Evolutionary conservation across 2,113 vertebrate species (phyloP).

Genomic region (Eclectus roratus): DNA sequence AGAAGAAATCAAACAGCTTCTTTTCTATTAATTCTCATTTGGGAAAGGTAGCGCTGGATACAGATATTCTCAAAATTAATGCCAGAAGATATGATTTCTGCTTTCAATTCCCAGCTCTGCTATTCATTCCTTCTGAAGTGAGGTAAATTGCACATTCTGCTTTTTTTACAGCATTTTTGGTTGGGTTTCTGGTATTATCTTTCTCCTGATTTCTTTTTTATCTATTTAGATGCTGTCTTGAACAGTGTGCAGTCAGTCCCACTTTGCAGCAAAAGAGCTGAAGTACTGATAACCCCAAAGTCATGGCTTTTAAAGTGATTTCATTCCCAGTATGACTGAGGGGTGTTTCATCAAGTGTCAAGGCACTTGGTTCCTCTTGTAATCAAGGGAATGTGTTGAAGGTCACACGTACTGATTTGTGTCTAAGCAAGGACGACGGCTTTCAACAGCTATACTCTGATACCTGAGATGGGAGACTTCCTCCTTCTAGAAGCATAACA

Average conservation of each 20-base stretch:
- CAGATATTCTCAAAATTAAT: not conserved
- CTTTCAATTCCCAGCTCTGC: not conserved
- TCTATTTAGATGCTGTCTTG: not conserved
- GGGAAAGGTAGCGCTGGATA: not conserved
- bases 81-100: not conserved
- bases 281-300: not conserved
- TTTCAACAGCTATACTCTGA: not conserved
- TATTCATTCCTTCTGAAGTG: conserved; percentile 4
- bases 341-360: not conserved
- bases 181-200: not conserved
- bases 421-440: not conserved
- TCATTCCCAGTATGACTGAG: not conserved
- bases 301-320: not conserved
- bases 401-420: fast-evolving
- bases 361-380: not conserved
- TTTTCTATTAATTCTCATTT: conserved; percentile 10
- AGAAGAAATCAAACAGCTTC: not conserved
- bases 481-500: not conserved
- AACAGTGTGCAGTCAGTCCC: not conserved
- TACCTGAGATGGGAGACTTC: not conserved
- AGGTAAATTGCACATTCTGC: not conserved
- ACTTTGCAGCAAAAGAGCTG: not conserved
- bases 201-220: not conserved
- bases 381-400: not conserved
- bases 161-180: not conserved